Percentiles rank a stretch among this genome's conserved stretches.
Evolutionary conservation across 2,113 vertebrate species (phyloP).

Genomic region (Catagonus wagneri): DNA sequence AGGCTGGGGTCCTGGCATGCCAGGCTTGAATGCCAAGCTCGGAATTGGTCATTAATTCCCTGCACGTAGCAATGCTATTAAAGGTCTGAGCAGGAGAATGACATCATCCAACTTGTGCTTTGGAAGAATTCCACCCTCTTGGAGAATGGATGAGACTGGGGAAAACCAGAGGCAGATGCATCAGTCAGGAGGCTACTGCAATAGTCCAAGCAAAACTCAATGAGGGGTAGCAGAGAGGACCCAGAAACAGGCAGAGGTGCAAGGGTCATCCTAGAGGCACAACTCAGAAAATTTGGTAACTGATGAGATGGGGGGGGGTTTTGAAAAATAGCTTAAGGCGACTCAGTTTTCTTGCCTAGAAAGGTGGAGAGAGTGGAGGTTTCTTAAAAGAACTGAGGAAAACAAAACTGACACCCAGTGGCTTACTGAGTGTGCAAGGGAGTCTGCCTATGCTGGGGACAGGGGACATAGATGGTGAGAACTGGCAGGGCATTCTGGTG

Average conservation of each 20-base stretch:
- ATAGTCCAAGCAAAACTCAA: slow-evolving; percentile 2
- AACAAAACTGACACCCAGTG: not conserved
- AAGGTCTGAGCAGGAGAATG: slow-evolving; percentile 56
- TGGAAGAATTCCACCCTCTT: slow-evolving; percentile 64
- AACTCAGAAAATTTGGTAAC: not conserved
- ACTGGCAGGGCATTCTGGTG: not conserved
- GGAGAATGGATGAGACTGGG: slow-evolving; percentile 36
- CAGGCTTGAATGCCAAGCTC: slow-evolving; percentile 35
- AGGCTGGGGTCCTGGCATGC: slow-evolving; percentile 31
- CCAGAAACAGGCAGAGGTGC: not conserved
- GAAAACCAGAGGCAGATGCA: slow-evolving; percentile 38
- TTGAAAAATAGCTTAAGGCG: not conserved
- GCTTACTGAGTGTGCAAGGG: not conserved
- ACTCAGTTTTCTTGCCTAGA: slow-evolving; percentile 20
- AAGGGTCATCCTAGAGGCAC: not conserved
- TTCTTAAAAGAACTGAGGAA: slow-evolving; percentile 6
- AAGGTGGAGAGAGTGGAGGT: not conserved
- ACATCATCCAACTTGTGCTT: slow-evolving; percentile 65
- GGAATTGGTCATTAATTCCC: slow-evolving; percentile 51
- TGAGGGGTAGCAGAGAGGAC: not conserved
- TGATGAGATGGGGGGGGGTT: not conserved
- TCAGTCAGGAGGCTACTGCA: slow-evolving; percentile 32
- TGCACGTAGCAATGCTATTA: not conserved
- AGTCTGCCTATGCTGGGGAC: not conserved
- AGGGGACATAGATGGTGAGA: not conserved